Base-by-base conservation (phyloP, 2,113 vertebrate genomes). In the Tachysurus vachellii region DNA sequence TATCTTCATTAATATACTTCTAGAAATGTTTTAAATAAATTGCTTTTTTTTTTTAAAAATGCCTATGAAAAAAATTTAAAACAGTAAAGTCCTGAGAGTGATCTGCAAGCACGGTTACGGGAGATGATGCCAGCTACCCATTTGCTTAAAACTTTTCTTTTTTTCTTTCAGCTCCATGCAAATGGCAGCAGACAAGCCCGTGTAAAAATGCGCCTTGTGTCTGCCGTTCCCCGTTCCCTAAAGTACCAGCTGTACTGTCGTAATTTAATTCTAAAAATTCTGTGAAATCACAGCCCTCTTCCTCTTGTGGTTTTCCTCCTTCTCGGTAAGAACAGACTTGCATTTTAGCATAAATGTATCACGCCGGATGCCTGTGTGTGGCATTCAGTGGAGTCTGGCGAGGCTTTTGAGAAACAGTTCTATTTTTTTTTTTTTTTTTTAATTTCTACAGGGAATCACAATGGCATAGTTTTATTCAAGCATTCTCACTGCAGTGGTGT, bases 81-180 rank as follows among this genome's bases (percentile, higher is more conserved):
- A 14, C 50, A 26, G 44, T 76, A 47, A 50, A 50, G 23, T 50
- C 73, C 89, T 86, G 50, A 89, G 84, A 85, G 86, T 89, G 87
- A 89, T 88, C 13, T 81, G 28, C 85, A 23, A 66, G 81, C 88
- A 89, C 83, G 76, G 85, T 86, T 62, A 50, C 73, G 82, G 86
- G 81, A 86, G 88, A 91, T 89, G 86, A 88, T 87, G 84, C 81
- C 85, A 77, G 88, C 87, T 92, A 93, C 91, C 90, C 89, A 90
- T 93, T 89, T 53, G 44, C 89, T 89, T 85, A 89, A 91, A 93
- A 91, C 59, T 86, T 89, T 88, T 92, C 8, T 50, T 50, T 53
- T n/a, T 92, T 92, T 92, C 85, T 84, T 89, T 90, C 86, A 86
- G 50, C 86, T 82, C 17, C 75, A 70, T 86, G 83, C 87, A 84